Conservation (phyloP, 1,140 invertebrate genomes). For the Aphaenogaster ashmeadi region DNA sequence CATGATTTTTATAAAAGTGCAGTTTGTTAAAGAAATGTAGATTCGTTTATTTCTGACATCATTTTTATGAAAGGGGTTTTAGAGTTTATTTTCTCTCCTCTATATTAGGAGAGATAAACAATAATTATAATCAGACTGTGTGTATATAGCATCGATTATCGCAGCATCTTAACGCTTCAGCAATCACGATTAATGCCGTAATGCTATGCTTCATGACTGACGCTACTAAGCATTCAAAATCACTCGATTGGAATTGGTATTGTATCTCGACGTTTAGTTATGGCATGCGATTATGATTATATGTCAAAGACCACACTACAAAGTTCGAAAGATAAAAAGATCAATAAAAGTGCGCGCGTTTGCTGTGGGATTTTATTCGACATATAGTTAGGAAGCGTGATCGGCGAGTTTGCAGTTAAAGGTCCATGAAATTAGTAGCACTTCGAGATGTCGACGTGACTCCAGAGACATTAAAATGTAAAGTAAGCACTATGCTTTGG, state of each 20-base stretch:
- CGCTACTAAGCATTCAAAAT: constrained; percentile 7
- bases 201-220: constrained; percentile 15
- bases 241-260: constrained; percentile 25
- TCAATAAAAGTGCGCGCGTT: not conserved
- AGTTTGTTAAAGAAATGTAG: not conserved
- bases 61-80: not conserved
- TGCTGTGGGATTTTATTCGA: not conserved
- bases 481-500: constrained; percentile 61
- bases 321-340: not conserved
- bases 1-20: not conserved
- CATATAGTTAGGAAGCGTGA: not conserved
- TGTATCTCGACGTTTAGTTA: constrained; percentile 33
- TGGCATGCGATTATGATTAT: constrained; percentile 4
- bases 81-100: not conserved
- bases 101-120: not conserved
- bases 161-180: constrained; percentile 38
- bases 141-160: constrained; percentile 16
- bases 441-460: constrained; percentile 48
- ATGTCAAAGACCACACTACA: not conserved
- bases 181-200: constrained; percentile 36
- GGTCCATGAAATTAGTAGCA: constrained; percentile 66
- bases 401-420: constrained; percentile 36
- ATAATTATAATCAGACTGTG: not conserved
- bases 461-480: constrained; percentile 71
- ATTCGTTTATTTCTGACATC: not conserved